Base-by-base conservation (phyloP, 2,113 vertebrate genomes). In the Xiphorhynchus elegans region DNA sequence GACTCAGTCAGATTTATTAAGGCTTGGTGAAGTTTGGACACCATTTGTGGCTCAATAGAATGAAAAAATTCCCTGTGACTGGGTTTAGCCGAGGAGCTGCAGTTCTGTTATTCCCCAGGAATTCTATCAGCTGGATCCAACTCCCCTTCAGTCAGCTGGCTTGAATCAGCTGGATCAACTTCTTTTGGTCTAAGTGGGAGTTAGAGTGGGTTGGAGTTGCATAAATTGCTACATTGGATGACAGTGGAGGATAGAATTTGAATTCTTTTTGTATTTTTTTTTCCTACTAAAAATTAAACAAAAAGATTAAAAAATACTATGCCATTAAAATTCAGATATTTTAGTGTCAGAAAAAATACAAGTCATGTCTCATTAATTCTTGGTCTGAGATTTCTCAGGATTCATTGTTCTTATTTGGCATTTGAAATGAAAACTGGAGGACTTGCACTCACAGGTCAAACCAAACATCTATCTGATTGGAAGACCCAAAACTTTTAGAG, bases 151-250 rank as follows among this genome's bases (percentile, higher is more conserved):
- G 69, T 93, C 94, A 90, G 75, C 94, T 91, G 85, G 40, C 58
- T 95, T 76, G 75, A 79, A 70, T 96, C 89, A 91, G 87, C 90
- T 96, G 91, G 70, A 87, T 87, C 82, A 42, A 68, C 84, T 72
- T 62, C 95, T 76, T 70, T 25, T 49, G 75, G 55, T 87, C 4
- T 55, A 67, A 70, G 91, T 90, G 66, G 93, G 94, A 93, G 94
- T 87, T 84, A 18, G 95, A 94, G 78, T 94, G 82, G 93, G 91
- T 33, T 95, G 87, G 39, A 88, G 35, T 46, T 88, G 84, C 87
- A 93, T 70, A 73, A 90, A 88, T 87, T 90, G 67, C 64, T 95
- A 77, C 66, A 28, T 52, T 87, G 74, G 87, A 53, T 95, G 78
- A 77, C 47, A 72, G 42, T 33, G 42, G 75, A 85, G 3, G 62